phyloP scores from a whole-genome alignment of 2,888 invertebrate genomes.

The Acanthosepion pharaonis region DNA sequence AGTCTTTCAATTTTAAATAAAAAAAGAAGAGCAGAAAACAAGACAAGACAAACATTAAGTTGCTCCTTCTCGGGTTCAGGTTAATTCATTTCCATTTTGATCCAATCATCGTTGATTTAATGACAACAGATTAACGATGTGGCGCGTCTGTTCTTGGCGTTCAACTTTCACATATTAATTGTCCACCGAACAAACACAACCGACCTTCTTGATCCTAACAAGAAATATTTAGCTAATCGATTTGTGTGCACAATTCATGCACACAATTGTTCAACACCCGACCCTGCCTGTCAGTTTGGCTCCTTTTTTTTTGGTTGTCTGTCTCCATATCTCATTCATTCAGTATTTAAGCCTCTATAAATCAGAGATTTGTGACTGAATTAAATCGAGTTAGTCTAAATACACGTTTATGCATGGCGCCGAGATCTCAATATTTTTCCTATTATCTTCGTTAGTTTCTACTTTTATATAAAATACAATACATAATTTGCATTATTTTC shows the following conservation, averaged over 20 bases:
- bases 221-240: slow-evolving; percentile 6
- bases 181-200: not conserved
- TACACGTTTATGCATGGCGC: too few species aligned
- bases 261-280: not conserved
- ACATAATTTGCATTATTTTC: too few species aligned
- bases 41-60: not conserved
- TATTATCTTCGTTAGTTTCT: too few species aligned
- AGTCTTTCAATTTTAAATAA: not conserved
- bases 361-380: too few species aligned
- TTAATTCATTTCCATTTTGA: not conserved
- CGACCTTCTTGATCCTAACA: not conserved
- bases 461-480: too few species aligned
- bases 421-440: too few species aligned
- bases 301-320: not conserved
- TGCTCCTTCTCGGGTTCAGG: not conserved
- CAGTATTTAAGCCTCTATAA: too few species aligned
- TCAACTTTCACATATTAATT: slow-evolving; percentile 18
- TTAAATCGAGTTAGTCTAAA: too few species aligned
- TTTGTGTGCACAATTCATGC: not conserved
- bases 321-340: not conserved
- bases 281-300: not conserved
- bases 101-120: not conserved
- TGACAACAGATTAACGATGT: not conserved
- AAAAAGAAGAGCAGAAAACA: not conserved
- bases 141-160: not conserved